phyloP scores from a whole-genome alignment of 1,140 invertebrate species.

The Marisa cornuarietis region DNA sequence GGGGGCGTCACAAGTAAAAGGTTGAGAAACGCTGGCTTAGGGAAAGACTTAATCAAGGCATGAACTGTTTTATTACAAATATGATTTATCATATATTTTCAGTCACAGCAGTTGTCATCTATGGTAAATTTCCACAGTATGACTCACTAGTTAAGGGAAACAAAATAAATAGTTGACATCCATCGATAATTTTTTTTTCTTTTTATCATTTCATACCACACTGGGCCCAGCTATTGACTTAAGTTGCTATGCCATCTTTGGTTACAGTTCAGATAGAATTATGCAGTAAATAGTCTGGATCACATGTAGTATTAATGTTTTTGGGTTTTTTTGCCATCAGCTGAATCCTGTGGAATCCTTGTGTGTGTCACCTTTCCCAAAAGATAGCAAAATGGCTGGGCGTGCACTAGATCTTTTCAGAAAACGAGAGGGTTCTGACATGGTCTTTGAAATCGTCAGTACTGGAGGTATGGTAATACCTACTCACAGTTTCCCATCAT shows the following conservation, averaged over 20 bases:
- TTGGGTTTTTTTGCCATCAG: constrained; percentile 63
- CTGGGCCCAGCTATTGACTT: neutral
- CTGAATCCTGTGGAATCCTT: constrained; percentile 73
- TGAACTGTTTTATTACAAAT: too few species aligned
- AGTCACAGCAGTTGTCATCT: too few species aligned
- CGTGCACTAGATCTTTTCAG: constrained; percentile 69
- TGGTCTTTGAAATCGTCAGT: constrained; percentile 74
- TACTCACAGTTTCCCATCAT: too few species aligned
- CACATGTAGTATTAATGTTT: neutral
- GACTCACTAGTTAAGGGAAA: too few species aligned
- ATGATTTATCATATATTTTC: too few species aligned
- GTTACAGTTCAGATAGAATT: neutral
- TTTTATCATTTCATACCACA: too few species aligned
- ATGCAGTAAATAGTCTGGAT: neutral
- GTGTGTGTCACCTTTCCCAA: constrained; percentile 71
- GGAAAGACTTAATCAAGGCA: too few species aligned
- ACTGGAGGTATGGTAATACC: constrained; percentile 57
- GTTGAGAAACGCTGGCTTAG: too few species aligned
- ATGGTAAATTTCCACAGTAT: too few species aligned
- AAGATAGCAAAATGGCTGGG: constrained; percentile 71
- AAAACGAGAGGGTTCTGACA: constrained; percentile 70
- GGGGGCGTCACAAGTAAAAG: too few species aligned
- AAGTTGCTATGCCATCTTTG: neutral
- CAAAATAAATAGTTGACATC: too few species aligned
- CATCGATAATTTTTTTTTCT: too few species aligned